Base-by-base conservation (phyloP, 2,113 vertebrate genomes). In the Dicentrarchus labrax region DNA sequence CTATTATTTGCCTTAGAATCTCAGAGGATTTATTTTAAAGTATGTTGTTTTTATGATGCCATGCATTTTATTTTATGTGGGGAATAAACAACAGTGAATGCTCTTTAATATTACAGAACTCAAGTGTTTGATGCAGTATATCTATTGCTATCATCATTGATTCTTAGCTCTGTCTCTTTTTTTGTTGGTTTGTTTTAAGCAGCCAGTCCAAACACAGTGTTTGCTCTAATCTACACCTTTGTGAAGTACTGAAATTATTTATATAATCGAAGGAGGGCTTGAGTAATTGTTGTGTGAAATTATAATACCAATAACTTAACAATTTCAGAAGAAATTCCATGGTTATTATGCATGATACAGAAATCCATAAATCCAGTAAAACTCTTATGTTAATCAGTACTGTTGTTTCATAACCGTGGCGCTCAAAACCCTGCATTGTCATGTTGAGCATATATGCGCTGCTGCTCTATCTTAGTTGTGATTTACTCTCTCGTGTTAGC, bases 381-480 rank as follows among this genome's bases (percentile, higher is more conserved):
- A 76, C 57, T 39, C 22, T 62, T 19, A 53, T 43, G 9, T 45
- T 62, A 45, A 47, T 76, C 48, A 5, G 11, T 67, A 1, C 53
- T 2, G 15, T 51, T 50, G 24, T 73, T 36, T 73, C 0, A 30
- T 39, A 7, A 68, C 19, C 39, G 21, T 53, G 53, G 45, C 2
- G 0, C 50, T 64, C 1, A 24, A 21, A 51, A 67, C 53, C 13
- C 36, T 78, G 61, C 10, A 24, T 24, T 9, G 16, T 51, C 65
- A 48, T 51, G 68, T 21, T 54, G 71, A 39, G 30, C 38, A 41
- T 64, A 17, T 45, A 47, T 70, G 54, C 36, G 41, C 45, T 61
- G 53, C 66, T 50, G 51, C 57, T 88, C 72, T 72, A 12, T 81
- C 59, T 76, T 38, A 56, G 48, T 13, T 51, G 22, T 81, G 67